Base-by-base conservation (phyloP, 2,113 vertebrate species). In the Seriola quinqueradiata region DNA sequence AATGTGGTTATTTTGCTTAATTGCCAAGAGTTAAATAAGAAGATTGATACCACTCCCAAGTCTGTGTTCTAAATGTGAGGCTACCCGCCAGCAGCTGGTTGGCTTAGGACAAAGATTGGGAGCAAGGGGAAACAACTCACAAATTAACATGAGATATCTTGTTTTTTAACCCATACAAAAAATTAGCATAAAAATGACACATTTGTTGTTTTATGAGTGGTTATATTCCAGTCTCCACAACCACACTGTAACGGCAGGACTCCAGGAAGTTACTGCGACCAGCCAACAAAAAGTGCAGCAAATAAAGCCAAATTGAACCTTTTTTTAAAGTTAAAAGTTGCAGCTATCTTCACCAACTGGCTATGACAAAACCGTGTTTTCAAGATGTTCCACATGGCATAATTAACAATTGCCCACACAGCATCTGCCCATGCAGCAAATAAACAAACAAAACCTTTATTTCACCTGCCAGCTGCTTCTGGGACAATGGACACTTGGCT, bases 381-480 rank as follows among this genome's bases (percentile, higher is more conserved):
- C 16, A n/a, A 36, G 4, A 21, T 44, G 55, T 60, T 58, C 58
- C 46, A n/a, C 36, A 42, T 38, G 19, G 4, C 9, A 14, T 57
- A 48, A 57, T 57, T 55, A 70, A 55, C 25, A 36, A 13, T 7
- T 21, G 25, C 36, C 10, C 8, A 52, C 3, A 28, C 4, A 3
- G 40, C 1, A 32, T 16, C 61, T 21, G 17, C 21, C 14, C 16
- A 7, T 65, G 38, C 42, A 54, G 16, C 44, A 81, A 66, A 36
- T 32, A 68, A 63, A 71, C 44, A 71, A 21, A 48, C 48, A 48
- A 21, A 65, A 28, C 57, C 21, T 70, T 60, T 46, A 32, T 57
- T 40, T 40, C 42, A 63, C 19, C 65, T 57, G 25, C 48, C 66
- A 82, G 66, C 58, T 64, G 58, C 58, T 70, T 2, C 23, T 14